Percentiles rank a stretch among this genome's conserved stretches.
Evolutionary conservation across 2,113 vertebrate genomes (phyloP).

Genomic region (Rhinoderma darwinii): DNA sequence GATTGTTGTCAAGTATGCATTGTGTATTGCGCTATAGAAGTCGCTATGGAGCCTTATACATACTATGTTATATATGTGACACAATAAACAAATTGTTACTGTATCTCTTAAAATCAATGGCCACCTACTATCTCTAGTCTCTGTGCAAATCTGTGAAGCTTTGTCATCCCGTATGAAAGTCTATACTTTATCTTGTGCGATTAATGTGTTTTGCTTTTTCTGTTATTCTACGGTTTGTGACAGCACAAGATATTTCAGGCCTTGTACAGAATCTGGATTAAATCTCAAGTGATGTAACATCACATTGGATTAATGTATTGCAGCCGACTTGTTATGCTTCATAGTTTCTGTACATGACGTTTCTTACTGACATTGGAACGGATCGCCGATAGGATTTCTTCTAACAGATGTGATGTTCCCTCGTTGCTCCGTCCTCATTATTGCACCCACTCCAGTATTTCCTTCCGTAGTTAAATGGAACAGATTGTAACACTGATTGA

Average conservation of each 20-base stretch:
- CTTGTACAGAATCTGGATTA: neutral
- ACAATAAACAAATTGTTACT: neutral
- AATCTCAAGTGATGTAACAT: neutral
- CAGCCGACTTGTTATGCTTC: neutral
- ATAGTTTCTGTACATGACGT: neutral
- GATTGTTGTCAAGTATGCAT: too few species aligned
- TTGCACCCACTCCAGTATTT: constrained; percentile 23
- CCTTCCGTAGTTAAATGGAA: constrained; percentile 35
- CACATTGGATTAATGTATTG: constrained; percentile 3
- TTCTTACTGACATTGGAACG: constrained; percentile 15
- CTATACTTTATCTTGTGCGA: neutral
- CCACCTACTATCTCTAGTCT: neutral
- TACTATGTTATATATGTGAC: neutral
- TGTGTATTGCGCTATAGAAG: too few species aligned
- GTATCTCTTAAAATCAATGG: neutral
- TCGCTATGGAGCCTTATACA: too few species aligned
- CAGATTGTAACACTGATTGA: constrained; percentile 42
- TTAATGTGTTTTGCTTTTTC: constrained; percentile 1
- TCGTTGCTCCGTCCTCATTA: constrained; percentile 9
- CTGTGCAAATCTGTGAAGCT: neutral
- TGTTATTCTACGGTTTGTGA: neutral
- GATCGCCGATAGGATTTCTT: neutral
- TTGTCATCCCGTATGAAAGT: neutral
- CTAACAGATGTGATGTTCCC: constrained; percentile 36
- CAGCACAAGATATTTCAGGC: neutral